These are phyloP conservation scores for Hypsibius dujardini DNA, from an alignment of 1,140 invertebrate species.

Conservation along the genomic window DNA sequence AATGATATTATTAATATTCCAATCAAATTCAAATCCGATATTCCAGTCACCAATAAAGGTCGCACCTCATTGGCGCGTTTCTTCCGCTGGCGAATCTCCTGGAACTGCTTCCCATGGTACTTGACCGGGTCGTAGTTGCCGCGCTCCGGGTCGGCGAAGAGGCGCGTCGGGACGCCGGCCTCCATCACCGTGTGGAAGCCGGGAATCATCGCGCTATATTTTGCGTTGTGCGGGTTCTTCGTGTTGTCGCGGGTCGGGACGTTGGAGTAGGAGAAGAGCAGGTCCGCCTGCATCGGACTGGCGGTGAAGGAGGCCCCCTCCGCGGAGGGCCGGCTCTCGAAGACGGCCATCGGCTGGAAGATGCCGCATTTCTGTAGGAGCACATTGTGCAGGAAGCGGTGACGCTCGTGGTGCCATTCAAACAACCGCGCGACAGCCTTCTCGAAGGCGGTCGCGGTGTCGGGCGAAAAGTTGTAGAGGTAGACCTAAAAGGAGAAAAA, in stretches of 20 bases:
- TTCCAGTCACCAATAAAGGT: no score
- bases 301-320: background rate
- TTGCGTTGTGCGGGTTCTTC: background rate
- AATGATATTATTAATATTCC: no score
- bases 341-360: slow-evolving; percentile 3
- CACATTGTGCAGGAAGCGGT: slow-evolving; percentile 19
- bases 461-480: slow-evolving; percentile 10
- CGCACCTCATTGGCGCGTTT: slow-evolving; percentile 17
- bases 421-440: slow-evolving; percentile 10
- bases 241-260: background rate
- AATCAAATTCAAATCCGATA: no score
- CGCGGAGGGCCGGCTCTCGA: background rate
- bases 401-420: slow-evolving; percentile 14
- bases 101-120: slow-evolving; percentile 16
- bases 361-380: slow-evolving; percentile 19
- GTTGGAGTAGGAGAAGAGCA: background rate
- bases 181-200: background rate
- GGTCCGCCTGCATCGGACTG: background rate
- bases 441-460: background rate
- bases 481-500: background rate
- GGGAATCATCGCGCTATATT: background rate
- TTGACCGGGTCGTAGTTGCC: background rate
- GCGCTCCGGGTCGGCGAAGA: background rate
- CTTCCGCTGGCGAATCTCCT: slow-evolving; percentile 15
- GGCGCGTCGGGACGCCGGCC: background rate